Conservation (phyloP, 2,797 vertebrate genomes). For the Syngnathus rostellatus region DNA sequence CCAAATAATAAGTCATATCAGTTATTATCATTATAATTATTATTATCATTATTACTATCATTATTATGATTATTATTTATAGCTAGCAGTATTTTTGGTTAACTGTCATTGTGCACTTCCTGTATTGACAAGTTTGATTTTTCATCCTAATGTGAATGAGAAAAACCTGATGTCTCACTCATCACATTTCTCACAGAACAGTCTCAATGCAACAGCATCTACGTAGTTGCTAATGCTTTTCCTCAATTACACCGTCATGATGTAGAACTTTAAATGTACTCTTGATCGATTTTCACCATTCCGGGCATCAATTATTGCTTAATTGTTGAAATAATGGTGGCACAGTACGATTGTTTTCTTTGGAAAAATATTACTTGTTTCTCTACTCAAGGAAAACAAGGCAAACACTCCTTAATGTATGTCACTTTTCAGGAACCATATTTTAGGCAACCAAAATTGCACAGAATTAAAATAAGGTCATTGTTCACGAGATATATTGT, state of each 20-base stretch:
- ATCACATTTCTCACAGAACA: not conserved
- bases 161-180: not conserved
- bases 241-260: too few species aligned
- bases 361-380: too few species aligned
- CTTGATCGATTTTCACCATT: too few species aligned
- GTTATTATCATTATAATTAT: too few species aligned
- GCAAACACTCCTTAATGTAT: not conserved
- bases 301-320: too few species aligned
- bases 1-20: too few species aligned
- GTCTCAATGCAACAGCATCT: not conserved
- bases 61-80: too few species aligned
- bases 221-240: not conserved
- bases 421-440: slow-evolving; percentile 11
- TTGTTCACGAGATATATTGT: slow-evolving; percentile 24
- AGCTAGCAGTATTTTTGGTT: not conserved
- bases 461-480: slow-evolving; percentile 16
- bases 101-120: not conserved
- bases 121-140: not conserved
- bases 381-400: too few species aligned
- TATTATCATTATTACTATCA: too few species aligned
- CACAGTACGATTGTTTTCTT: not conserved
- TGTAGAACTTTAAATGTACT: not conserved
- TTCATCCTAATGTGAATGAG: not conserved
- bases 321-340: not conserved
- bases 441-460: slow-evolving; percentile 17